Conservation (phyloP, 2,797 vertebrate genomes). For the Aphelocoma californica region DNA sequence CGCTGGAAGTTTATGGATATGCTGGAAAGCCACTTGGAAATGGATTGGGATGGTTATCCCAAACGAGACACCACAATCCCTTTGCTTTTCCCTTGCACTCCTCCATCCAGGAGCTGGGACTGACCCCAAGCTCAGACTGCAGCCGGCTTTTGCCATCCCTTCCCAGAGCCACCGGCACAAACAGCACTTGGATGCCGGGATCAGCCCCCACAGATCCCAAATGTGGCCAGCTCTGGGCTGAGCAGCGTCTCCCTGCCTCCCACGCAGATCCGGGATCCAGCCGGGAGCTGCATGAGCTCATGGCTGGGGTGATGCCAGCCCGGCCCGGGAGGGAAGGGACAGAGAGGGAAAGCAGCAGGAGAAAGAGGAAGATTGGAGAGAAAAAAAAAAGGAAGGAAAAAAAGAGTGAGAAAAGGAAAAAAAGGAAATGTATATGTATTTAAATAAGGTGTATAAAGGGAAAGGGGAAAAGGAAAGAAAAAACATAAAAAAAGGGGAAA, state of each 20-base stretch:
- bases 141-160: not conserved
- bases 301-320: not conserved
- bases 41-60: not conserved
- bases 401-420: not conserved
- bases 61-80: not conserved
- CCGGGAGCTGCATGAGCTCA: not conserved
- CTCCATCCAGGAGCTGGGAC: not conserved
- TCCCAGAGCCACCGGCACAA: not conserved
- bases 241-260: not conserved
- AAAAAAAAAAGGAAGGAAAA: accelerated
- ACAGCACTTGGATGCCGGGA: accelerated
- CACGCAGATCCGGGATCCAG: conserved; percentile 7
- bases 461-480: not conserved
- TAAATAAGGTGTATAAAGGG: accelerated
- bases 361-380: not conserved
- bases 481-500: not conserved
- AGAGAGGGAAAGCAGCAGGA: not conserved
- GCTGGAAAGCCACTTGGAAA: not conserved
- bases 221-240: not conserved
- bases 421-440: not conserved
- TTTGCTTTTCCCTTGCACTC: not conserved
- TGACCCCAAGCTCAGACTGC: not conserved
- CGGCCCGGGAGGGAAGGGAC: not conserved
- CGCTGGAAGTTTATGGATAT: not conserved
- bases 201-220: not conserved